Evolutionary conservation across 2,797 vertebrate genomes (phyloP).

Genomic region (Onychomys torridus): DNA sequence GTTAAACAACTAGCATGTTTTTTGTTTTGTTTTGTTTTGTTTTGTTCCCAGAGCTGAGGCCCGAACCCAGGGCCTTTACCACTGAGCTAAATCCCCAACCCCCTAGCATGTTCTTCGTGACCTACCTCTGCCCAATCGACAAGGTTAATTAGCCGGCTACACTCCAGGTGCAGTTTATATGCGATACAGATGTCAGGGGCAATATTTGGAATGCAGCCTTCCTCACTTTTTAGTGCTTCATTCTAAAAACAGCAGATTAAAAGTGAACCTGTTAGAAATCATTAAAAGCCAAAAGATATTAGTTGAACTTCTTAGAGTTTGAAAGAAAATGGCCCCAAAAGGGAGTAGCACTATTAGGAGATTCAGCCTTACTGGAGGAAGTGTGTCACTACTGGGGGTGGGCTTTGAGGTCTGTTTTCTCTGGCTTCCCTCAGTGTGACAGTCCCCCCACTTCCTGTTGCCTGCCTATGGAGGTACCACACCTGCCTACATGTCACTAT

Average conservation of each 20-base stretch:
- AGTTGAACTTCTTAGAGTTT: neutral
- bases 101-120: neutral
- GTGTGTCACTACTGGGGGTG: neutral
- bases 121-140: constrained; percentile 98
- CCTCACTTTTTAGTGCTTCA: constrained; percentile 90
- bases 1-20: neutral
- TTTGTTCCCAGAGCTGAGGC: no score
- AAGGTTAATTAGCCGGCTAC: constrained; percentile 96
- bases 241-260: constrained; percentile 83
- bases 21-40: no score
- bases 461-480: neutral
- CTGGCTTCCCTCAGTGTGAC: neutral
- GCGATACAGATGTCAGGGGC: constrained; percentile 97
- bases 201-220: constrained; percentile 91
- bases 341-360: neutral
- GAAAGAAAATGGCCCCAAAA: neutral
- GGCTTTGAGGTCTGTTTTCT: neutral
- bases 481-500: neutral
- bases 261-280: constrained; percentile 39
- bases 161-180: constrained; percentile 97
- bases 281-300: constrained; percentile 17
- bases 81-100: no score
- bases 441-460: neutral
- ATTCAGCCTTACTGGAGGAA: neutral
- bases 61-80: no score